A percentile compares a stretch with the other conserved stretches of the same genome.
Conservation (phyloP, 2,888 invertebrate species). For the Dynastes hyllus region DNA sequence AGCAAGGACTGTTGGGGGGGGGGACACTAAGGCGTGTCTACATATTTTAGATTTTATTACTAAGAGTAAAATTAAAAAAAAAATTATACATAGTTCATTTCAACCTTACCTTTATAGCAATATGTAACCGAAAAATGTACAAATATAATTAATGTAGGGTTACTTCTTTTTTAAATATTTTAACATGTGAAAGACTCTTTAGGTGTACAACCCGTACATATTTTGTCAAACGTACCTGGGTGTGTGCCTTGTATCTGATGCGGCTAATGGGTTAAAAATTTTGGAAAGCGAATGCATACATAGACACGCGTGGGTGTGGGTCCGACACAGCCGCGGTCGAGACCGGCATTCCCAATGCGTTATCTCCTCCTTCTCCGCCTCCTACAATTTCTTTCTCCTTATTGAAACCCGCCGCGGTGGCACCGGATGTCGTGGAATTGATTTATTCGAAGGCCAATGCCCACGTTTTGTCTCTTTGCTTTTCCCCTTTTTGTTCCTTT, state of each 20-base stretch:
- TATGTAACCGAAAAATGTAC: too few species aligned
- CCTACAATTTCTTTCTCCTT: slow-evolving; percentile 36
- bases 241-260: slow-evolving; percentile 15
- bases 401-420: slow-evolving; percentile 49
- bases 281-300: slow-evolving; percentile 37
- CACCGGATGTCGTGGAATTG: slow-evolving; percentile 56
- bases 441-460: slow-evolving; percentile 54
- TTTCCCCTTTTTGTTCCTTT: slow-evolving; percentile 49
- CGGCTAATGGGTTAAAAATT: slow-evolving; percentile 38
- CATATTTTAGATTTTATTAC: too few species aligned
- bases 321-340: slow-evolving; percentile 44
- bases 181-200: too few species aligned
- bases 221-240: slow-evolving; percentile 22
- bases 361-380: slow-evolving; percentile 39
- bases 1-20: too few species aligned
- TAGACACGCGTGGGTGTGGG: slow-evolving; percentile 35
- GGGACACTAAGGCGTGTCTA: too few species aligned
- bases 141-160: too few species aligned
- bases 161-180: too few species aligned
- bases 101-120: too few species aligned
- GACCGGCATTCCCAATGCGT: slow-evolving; percentile 46
- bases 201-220: slow-evolving; percentile 3
- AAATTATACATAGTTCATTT: too few species aligned
- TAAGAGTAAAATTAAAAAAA: too few species aligned
- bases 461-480: slow-evolving; percentile 49